These are phyloP conservation scores for Lamellibrachia satsuma DNA, from an alignment of 2,888 invertebrate genomes.

Conservation along the genomic window DNA sequence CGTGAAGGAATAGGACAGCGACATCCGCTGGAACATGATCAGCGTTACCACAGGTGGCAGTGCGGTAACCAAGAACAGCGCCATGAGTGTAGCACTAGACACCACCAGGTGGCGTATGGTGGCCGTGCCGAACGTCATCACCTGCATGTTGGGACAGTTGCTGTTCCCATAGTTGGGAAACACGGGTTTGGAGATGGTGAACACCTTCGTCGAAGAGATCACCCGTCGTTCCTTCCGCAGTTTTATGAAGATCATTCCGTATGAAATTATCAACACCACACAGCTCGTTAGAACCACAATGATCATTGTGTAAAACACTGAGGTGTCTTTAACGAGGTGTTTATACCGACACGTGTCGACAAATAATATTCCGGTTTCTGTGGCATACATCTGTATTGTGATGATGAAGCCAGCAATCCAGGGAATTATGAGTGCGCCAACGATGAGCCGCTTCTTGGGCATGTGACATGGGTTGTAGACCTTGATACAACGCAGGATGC, in stretches of 20 bases:
- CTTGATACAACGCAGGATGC: not conserved
- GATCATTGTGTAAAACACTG: not conserved
- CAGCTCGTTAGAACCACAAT: not conserved
- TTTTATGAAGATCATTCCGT: not conserved
- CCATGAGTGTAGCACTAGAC: not conserved
- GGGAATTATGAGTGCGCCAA: not conserved
- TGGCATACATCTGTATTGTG: not conserved
- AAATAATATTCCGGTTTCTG: not conserved
- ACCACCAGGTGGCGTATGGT: conserved; percentile 9
- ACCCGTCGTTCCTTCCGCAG: not conserved
- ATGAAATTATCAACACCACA: not conserved
- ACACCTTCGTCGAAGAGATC: not conserved
- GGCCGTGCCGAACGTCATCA: not conserved
- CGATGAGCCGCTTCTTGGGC: not conserved
- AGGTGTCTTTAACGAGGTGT: not conserved
- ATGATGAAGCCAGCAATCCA: not conserved
- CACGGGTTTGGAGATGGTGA: not conserved
- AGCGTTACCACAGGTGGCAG: not conserved
- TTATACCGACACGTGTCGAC: not conserved
- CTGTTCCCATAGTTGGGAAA: not conserved
- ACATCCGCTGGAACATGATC: not conserved
- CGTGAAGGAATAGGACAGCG: not conserved
- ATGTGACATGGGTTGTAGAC: not conserved
- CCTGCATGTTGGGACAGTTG: not conserved
- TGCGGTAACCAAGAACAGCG: not conserved